These are phyloP conservation scores for Venustoraphidia nigricollis DNA, from an alignment of 2,888 invertebrate genomes.

Conservation along the genomic window DNA sequence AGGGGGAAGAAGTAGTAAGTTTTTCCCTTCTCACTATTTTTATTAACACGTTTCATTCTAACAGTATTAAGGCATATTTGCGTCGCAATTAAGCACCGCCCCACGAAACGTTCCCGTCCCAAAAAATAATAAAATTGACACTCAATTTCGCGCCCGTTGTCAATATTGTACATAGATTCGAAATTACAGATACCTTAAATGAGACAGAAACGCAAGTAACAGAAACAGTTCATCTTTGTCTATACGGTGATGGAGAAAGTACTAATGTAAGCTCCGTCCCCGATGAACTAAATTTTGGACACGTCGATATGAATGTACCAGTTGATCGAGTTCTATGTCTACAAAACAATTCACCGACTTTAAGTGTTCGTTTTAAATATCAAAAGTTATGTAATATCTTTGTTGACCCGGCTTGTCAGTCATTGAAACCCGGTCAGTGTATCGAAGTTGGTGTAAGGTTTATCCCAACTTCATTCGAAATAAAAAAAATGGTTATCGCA, in stretches of 20 bases:
- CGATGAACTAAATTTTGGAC: slow-evolving; percentile 28
- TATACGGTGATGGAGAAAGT: slow-evolving; percentile 38
- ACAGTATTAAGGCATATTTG: too few species aligned
- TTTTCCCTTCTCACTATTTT: too few species aligned
- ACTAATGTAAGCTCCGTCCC: slow-evolving; percentile 32
- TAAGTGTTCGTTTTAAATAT: slow-evolving; percentile 28
- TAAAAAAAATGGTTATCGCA: not conserved
- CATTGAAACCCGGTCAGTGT: slow-evolving; percentile 25
- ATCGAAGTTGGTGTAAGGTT: slow-evolving; percentile 11
- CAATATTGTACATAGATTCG: too few species aligned
- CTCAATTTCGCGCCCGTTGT: too few species aligned
- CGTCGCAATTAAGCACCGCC: too few species aligned
- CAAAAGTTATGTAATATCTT: slow-evolving; percentile 26
- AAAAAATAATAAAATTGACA: too few species aligned
- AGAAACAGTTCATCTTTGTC: slow-evolving; percentile 34
- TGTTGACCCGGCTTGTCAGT: slow-evolving; percentile 26
- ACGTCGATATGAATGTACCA: slow-evolving; percentile 26
- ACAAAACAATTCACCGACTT: slow-evolving; percentile 28
- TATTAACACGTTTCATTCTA: too few species aligned
- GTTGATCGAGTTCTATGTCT: slow-evolving; percentile 27
- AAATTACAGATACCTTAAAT: too few species aligned
- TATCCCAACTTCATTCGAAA: slow-evolving; percentile 1
- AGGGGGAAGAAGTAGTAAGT: too few species aligned
- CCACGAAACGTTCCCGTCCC: too few species aligned
- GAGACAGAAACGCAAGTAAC: slow-evolving; percentile 7